phyloP scores from a whole-genome alignment of 2,113 vertebrate genomes.

The Neomonachus schauinslandi region DNA sequence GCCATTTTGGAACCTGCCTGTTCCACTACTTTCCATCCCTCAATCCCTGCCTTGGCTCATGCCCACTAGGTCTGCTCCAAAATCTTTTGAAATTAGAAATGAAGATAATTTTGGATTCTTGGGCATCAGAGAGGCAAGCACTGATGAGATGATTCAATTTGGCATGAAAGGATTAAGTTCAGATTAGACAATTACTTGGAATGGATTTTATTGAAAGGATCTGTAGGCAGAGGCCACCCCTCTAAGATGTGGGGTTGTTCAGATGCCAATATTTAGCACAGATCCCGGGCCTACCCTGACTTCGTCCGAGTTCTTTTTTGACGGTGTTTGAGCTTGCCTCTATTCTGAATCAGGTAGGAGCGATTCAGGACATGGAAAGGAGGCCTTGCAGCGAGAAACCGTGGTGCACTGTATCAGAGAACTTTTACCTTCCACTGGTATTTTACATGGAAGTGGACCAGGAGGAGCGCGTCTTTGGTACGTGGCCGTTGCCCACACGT shows the following conservation, averaged over 20 bases:
- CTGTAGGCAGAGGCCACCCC: fast-evolving
- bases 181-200: not conserved
- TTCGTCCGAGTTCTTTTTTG: not conserved
- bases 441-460: not conserved
- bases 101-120: not conserved
- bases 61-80: not conserved
- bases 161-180: not conserved
- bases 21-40: no score
- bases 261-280: not conserved
- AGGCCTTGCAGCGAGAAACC: not conserved
- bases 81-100: not conserved
- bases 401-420: fast-evolving
- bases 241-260: not conserved
- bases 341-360: not conserved
- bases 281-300: not conserved
- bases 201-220: not conserved
- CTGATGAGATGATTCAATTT: not conserved
- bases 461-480: not conserved
- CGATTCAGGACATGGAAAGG: not conserved
- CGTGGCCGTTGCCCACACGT: not conserved
- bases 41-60: not conserved
- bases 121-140: not conserved
- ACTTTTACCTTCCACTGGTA: not conserved
- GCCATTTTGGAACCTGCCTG: not conserved
- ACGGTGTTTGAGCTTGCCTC: not conserved